Percentiles rank a stretch among this genome's conserved stretches.
phyloP scores from a whole-genome alignment of 2,797 vertebrate genomes.

The Staurois parvus region DNA sequence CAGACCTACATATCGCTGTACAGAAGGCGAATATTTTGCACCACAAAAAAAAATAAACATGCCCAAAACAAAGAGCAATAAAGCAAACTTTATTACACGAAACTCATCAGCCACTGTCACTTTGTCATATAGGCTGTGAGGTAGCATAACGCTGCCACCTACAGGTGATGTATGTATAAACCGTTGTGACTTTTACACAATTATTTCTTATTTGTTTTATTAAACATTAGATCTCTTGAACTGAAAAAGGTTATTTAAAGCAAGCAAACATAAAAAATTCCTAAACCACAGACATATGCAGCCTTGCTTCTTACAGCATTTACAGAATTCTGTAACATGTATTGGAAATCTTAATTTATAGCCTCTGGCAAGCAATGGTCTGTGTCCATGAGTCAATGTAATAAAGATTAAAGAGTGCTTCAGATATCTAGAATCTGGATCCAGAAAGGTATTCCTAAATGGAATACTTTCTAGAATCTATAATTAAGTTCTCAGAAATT shows the following conservation, averaged over 20 bases:
- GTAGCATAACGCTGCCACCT: slow-evolving; percentile 38
- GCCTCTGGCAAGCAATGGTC: not conserved
- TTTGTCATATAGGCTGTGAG: not conserved
- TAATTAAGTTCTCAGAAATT: slow-evolving; percentile 41
- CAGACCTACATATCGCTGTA: too few relatives aligned
- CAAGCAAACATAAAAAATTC: not conserved
- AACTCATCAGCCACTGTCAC: too few relatives aligned
- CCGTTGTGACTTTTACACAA: not conserved
- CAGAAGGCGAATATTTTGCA: not conserved
- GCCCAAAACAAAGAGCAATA: not conserved
- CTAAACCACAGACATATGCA: not conserved
- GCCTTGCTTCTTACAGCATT: not conserved
- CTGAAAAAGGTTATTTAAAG: not conserved
- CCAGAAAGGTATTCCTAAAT: slow-evolving; percentile 15
- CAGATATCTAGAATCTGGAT: slow-evolving; percentile 6
- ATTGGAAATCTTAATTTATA: slow-evolving; percentile 29
- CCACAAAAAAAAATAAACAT: not conserved
- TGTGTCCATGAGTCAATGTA: slow-evolving; percentile 23
- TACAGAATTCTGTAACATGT: slow-evolving; percentile 5
- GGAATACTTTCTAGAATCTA: not conserved
- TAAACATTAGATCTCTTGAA: not conserved
- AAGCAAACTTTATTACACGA: not conserved
- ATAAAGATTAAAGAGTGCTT: slow-evolving; percentile 34
- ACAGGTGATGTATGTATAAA: not conserved
- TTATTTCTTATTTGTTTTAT: not conserved